phyloP scores from a whole-genome alignment of 2,888 invertebrate genomes.

The Troglohyphantes excavatus region DNA sequence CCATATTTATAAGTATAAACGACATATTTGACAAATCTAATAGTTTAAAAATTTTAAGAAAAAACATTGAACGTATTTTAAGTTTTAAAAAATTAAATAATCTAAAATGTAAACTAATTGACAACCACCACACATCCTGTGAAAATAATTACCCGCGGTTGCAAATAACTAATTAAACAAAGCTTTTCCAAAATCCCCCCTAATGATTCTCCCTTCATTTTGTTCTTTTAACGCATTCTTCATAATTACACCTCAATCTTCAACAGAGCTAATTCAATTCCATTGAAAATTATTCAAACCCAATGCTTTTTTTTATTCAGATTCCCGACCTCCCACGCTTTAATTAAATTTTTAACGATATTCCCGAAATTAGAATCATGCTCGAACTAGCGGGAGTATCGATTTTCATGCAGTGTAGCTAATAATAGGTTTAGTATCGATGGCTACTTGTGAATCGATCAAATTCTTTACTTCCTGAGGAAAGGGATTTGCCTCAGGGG shows the following conservation, averaged over 20 bases:
- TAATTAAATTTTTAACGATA: constrained; percentile 3
- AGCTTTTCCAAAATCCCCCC: neutral
- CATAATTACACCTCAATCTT: neutral
- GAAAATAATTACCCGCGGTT: neutral
- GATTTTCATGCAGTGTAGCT: neutral
- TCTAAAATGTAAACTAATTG: too few species aligned
- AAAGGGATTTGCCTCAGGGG: neutral
- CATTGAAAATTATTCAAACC: neutral
- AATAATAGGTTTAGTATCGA: constrained; percentile 38
- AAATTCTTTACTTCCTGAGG: neutral
- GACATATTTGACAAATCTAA: too few species aligned
- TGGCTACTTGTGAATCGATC: constrained; percentile 35
- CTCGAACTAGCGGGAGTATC: too few species aligned
- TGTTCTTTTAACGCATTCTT: neutral
- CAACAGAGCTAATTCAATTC: neutral
- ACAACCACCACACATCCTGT: too few species aligned
- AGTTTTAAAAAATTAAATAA: too few species aligned
- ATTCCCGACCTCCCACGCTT: neutral
- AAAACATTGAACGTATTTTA: too few species aligned
- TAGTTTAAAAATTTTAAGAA: too few species aligned
- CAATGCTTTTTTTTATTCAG: constrained; percentile 1
- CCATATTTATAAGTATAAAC: too few species aligned
- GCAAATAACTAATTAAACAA: neutral
- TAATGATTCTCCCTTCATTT: neutral
- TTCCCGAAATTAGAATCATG: neutral